phyloP scores from a whole-genome alignment of 2,888 invertebrate genomes.

The Philonicus albiceps region DNA sequence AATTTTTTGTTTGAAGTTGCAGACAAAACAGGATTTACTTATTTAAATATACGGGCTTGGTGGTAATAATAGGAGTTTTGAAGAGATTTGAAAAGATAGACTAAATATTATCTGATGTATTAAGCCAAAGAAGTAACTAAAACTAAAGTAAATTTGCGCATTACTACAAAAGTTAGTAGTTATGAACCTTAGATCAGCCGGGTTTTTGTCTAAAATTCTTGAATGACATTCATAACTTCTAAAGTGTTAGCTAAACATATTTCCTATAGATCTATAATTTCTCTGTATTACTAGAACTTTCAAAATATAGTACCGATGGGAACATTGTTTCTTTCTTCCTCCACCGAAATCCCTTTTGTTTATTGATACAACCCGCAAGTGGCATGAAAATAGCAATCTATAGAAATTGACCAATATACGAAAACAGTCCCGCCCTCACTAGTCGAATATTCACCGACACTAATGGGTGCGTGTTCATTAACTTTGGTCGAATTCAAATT shows the following conservation, averaged over 20 bases:
- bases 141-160: too few species aligned
- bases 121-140: too few species aligned
- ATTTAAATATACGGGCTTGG: not conserved
- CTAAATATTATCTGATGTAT: too few species aligned
- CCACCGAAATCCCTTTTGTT: not conserved
- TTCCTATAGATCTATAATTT: not conserved
- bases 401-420: not conserved
- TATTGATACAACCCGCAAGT: not conserved
- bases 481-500: slow-evolving; percentile 2
- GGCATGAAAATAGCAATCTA: not conserved
- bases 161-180: too few species aligned
- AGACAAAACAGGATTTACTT: not conserved
- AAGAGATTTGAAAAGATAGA: too few species aligned
- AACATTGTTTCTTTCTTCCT: too few species aligned
- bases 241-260: not conserved
- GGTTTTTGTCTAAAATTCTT: too few species aligned
- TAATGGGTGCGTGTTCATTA: slow-evolving; percentile 3
- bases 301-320: too few species aligned
- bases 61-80: too few species aligned
- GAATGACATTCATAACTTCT: too few species aligned
- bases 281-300: not conserved
- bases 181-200: too few species aligned
- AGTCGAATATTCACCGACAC: not conserved
- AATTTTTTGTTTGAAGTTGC: not conserved
- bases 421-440: not conserved